A percentile compares a stretch with the other conserved stretches of the same genome.
phyloP scores from a whole-genome alignment of 2,797 vertebrate species.

The Ciconia nigra region DNA sequence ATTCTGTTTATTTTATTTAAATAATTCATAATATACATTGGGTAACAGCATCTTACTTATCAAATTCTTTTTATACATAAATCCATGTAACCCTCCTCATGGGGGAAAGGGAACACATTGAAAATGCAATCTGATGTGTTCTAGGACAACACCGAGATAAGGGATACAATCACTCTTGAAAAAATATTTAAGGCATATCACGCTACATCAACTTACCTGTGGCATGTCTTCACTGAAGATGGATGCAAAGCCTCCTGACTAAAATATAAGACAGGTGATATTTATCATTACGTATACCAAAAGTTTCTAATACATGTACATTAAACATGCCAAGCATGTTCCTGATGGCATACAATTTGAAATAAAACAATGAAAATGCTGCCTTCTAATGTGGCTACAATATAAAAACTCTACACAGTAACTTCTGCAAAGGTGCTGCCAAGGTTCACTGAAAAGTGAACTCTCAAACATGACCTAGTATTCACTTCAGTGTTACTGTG shows the following conservation, averaged over 20 bases:
- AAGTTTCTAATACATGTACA: not conserved
- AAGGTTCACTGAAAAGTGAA: not conserved
- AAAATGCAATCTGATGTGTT: not conserved
- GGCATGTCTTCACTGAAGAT: slow-evolving; percentile 79
- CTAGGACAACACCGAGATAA: not conserved
- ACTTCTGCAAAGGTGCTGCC: not conserved
- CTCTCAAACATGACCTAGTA: not conserved
- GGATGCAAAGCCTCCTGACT: slow-evolving; percentile 77
- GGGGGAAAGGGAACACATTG: not conserved
- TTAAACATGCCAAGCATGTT: not conserved
- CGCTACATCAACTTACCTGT: slow-evolving; percentile 68
- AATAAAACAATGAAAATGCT: not conserved
- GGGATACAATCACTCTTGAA: not conserved
- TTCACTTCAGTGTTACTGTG: not conserved
- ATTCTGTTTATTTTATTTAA: not conserved
- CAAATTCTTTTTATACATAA: not conserved
- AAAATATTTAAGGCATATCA: not conserved
- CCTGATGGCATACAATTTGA: not conserved
- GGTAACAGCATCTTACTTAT: not conserved
- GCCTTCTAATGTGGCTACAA: not conserved
- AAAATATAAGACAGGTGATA: slow-evolving; percentile 68
- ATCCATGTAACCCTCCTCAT: not conserved
- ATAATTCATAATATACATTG: not conserved
- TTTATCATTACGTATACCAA: slow-evolving; percentile 45
- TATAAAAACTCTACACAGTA: not conserved